These are phyloP conservation scores for Pseudochirops corinnae DNA, from an alignment of 2,797 vertebrate species.

Conservation along the genomic window DNA sequence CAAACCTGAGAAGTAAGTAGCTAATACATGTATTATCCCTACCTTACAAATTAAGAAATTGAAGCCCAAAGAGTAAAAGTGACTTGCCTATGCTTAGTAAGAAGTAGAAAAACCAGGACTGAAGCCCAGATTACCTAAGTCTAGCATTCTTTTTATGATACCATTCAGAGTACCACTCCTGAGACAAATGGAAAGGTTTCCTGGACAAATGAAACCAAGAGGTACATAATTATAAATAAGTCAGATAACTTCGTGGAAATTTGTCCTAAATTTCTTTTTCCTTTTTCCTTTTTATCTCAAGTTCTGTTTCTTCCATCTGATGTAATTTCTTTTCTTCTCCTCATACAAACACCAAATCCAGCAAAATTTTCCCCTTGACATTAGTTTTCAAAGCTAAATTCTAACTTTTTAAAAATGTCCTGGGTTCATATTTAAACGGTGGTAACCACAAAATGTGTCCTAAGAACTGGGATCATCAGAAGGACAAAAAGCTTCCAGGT, in stretches of 20 bases:
- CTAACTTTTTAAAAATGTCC: slow-evolving; percentile 23
- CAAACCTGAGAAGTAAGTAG: not conserved
- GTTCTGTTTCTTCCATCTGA: slow-evolving; percentile 24
- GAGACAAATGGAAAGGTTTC: not conserved
- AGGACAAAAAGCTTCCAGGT: not conserved
- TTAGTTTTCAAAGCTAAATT: slow-evolving; percentile 38
- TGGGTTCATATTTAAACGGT: slow-evolving; percentile 49
- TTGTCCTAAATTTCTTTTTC: not conserved
- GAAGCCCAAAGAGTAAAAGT: not conserved
- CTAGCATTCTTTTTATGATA: not conserved
- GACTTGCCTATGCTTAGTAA: not conserved
- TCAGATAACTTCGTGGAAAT: not conserved
- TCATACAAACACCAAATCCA: slow-evolving; percentile 5
- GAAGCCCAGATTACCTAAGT: not conserved
- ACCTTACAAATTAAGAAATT: not conserved
- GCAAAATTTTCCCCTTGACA: slow-evolving; percentile 14
- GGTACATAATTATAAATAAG: slow-evolving; percentile 23
- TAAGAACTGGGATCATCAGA: not conserved
- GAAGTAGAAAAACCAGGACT: not conserved
- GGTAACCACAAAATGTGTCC: slow-evolving; percentile 12
- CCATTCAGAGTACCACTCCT: not conserved
- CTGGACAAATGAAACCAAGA: not conserved
- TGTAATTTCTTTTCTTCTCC: slow-evolving; percentile 32
- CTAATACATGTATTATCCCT: not conserved
- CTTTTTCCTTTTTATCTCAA: slow-evolving; percentile 11